Evolutionary conservation across 2,797 vertebrate genomes (phyloP), one percentile per base, ranked within the genome.

Genomic region (Echiichthys vipera): DNA sequence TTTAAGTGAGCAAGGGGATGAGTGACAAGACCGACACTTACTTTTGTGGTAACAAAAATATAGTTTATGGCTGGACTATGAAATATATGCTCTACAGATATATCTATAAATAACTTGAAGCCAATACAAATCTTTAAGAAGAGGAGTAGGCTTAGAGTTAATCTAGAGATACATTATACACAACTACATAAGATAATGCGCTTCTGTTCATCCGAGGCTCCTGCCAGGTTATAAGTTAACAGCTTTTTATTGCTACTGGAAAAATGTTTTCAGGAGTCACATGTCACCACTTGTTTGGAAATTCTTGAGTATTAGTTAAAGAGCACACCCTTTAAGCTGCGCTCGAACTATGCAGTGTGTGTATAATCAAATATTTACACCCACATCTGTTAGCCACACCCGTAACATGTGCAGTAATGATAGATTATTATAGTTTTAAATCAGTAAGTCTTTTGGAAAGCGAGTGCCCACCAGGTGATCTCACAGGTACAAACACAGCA

Each of bases 271-370:
- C 49, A 66, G 61, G 46, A 46, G 14, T 24, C 18, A 34, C 78
- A 27, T 75, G 87, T 53, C 57, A 36, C 63, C 57, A 39, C 90
- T 57, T 43, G 85, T 29, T 67, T 0, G 11, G 47, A 51, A 76
- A 64, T 69, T 68, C 30, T 81, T 5, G 11, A 50, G 9, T 40
- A 18, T 71, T 66, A 47, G 20, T 36, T 14, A 5, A 46, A 39
- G 39, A 51, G 24, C 71, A 79, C 73, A 3, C 84, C 79, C 71
- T 77, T 47, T 6, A 27, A n/a, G 29, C 46, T 20, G 25, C 34
- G 25, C 36, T 37, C 32, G 42, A 20, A 59, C 46, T 43, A 39
- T 45, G 25, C 34, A 43, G 18, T 3, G 9, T 32, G 13, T 11
- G 13, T 58, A 20, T 46, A 43, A 59, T 68, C 45, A 55, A 15